These are phyloP conservation scores for Zhuqinia jingwanae DNA, from an alignment of 2,888 invertebrate genomes.

Conservation along the genomic window DNA sequence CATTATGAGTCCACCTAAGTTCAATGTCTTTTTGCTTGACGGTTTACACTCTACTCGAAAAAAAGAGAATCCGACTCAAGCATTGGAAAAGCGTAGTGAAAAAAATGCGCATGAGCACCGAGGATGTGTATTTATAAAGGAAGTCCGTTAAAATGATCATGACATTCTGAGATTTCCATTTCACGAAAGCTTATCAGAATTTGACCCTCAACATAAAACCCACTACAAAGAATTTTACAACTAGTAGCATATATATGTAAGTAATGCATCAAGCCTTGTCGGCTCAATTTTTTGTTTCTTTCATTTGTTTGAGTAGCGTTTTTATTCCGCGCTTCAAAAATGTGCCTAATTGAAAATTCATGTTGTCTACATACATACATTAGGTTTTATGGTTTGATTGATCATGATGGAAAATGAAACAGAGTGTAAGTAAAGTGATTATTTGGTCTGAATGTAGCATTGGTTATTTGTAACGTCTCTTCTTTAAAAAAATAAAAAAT, in stretches of 20 bases:
- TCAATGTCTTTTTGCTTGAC: constrained; percentile 36
- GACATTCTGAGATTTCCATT: neutral
- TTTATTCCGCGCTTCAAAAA: constrained; percentile 48
- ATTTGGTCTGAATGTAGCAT: neutral
- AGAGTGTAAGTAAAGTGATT: constrained; percentile 33
- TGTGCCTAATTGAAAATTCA: constrained; percentile 69
- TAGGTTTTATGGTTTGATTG: constrained; percentile 39
- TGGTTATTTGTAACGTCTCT: neutral
- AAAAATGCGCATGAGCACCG: neutral
- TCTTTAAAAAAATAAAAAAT: neutral
- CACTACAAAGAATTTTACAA: neutral
- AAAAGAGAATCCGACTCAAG: neutral
- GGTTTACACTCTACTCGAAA: neutral
- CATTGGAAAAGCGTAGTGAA: neutral
- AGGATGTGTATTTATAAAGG: constrained; percentile 41
- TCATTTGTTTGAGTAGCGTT: constrained; percentile 46
- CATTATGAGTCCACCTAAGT: too few relatives aligned
- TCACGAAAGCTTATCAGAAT: constrained; percentile 10
- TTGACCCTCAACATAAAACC: neutral
- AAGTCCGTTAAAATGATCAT: constrained; percentile 55
- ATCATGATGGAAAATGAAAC: constrained; percentile 20
- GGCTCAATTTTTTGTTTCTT: constrained; percentile 10
- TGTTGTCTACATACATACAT: constrained; percentile 56
- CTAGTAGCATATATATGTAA: neutral
- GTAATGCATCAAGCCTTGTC: neutral